Evolutionary conservation across 2,888 invertebrate genomes (phyloP).

Genomic region (Nomada lathburiana): DNA sequence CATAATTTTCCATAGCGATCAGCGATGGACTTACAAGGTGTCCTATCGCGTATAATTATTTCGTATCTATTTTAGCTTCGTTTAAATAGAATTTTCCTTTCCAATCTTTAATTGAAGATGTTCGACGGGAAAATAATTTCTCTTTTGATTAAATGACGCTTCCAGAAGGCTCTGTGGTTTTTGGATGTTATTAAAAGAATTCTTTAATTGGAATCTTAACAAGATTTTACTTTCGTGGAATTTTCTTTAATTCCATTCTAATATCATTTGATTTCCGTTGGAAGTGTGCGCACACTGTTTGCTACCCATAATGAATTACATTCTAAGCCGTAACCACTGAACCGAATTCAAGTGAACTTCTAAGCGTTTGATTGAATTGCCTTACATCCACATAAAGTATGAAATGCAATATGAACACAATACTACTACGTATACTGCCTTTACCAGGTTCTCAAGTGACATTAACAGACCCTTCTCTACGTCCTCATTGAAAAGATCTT

Average conservation of each 20-base stretch:
- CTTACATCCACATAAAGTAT: not conserved
- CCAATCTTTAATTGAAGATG: no score
- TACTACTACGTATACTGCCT: conserved; percentile 7
- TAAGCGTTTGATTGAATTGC: not conserved
- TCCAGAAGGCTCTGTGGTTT: no score
- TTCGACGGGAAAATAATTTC: no score
- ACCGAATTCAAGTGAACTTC: not conserved
- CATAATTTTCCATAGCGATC: not conserved
- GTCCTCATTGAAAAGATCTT: not conserved
- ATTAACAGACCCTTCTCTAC: not conserved
- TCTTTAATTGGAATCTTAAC: no score
- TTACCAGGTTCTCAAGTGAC: conserved; percentile 19
- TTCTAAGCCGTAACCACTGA: no score
- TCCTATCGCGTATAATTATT: not conserved
- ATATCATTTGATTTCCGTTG: not conserved
- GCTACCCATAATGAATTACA: no score
- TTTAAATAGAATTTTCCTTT: not conserved
- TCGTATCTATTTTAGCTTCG: not conserved
- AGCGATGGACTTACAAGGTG: not conserved
- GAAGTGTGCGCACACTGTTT: not conserved
- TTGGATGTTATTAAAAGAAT: not conserved
- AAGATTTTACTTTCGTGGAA: no score
- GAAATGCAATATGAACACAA: conserved; percentile 7
- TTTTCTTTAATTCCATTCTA: not conserved
- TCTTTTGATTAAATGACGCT: no score